Conservation (phyloP, 2,797 vertebrate genomes). For the Phrynocephalus vlangalii region DNA sequence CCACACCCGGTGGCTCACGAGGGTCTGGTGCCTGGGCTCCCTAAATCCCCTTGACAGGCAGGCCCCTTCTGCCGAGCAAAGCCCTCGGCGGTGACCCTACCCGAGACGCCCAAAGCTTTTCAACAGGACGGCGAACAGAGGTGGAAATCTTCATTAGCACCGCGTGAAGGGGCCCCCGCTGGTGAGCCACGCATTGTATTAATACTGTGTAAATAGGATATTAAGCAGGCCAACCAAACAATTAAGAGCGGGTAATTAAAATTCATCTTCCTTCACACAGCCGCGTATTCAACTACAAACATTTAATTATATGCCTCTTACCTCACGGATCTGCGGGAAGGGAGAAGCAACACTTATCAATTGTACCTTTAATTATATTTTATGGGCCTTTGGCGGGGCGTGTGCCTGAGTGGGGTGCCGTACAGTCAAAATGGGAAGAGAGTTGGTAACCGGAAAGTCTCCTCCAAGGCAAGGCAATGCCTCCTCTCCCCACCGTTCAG, state of each 20-base stretch:
- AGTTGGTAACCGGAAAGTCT: neutral
- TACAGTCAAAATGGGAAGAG: neutral
- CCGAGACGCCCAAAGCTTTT: neutral
- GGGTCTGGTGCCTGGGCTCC: neutral
- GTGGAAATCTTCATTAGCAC: neutral
- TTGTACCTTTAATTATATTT: slow-evolving; percentile 67
- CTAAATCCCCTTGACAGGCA: too few species aligned
- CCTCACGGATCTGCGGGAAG: slow-evolving; percentile 78
- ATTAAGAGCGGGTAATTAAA: slow-evolving; percentile 83
- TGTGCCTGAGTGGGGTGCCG: too few species aligned
- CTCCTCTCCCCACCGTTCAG: neutral
- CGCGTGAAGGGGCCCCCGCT: slow-evolving; percentile 12
- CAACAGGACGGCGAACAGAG: neutral
- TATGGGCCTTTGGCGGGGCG: slow-evolving; percentile 19
- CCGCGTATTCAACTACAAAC: slow-evolving; percentile 75
- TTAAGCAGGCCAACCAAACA: slow-evolving; percentile 76
- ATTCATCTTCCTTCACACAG: slow-evolving; percentile 75
- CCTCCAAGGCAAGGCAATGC: neutral
- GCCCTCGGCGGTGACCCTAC: neutral
- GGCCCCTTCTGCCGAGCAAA: neutral
- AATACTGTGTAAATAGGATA: slow-evolving; percentile 68
- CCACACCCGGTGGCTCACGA: neutral
- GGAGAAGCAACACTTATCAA: slow-evolving; percentile 72
- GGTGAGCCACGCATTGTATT: slow-evolving; percentile 46
- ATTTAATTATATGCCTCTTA: slow-evolving; percentile 80